Percentiles rank a stretch among this genome's conserved stretches.
Conservation (phyloP, 2,888 invertebrate genomes). For the Ceriagrion tenellum region DNA sequence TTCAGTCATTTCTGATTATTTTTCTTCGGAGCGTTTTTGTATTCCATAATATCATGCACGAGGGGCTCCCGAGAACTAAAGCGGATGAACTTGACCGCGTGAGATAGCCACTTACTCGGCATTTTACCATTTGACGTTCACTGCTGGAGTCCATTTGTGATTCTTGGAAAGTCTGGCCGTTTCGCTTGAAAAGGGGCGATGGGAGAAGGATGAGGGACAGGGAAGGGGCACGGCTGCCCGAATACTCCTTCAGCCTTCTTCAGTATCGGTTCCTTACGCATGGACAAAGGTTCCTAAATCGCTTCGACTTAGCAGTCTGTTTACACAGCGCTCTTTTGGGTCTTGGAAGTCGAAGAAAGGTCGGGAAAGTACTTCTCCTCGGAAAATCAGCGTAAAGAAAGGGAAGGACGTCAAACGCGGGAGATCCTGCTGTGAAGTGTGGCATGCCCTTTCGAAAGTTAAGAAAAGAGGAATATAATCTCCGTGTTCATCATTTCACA, state of each 20-base stretch:
- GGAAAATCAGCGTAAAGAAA: not conserved
- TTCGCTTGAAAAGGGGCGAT: not conserved
- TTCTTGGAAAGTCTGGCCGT: slow-evolving; percentile 32
- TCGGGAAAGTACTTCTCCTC: not conserved
- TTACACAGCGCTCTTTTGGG: slow-evolving; percentile 24
- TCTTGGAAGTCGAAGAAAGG: not conserved
- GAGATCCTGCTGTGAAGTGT: slow-evolving; percentile 29
- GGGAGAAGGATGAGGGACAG: not conserved
- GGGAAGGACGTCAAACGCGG: not conserved
- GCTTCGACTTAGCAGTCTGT: slow-evolving; percentile 46
- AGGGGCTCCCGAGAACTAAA: no score
- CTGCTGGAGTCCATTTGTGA: not conserved
- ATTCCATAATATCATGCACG: no score
- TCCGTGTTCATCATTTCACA: slow-evolving; percentile 39
- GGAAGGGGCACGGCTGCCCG: not conserved
- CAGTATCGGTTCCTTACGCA: not conserved
- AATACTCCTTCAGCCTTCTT: not conserved
- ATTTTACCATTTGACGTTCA: not conserved
- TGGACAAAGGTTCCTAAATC: not conserved
- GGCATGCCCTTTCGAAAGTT: not conserved
- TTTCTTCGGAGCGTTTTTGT: no score
- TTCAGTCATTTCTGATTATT: no score
- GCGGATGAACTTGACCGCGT: not conserved
- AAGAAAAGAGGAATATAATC: slow-evolving; percentile 32
- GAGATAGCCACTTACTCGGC: not conserved